Evolutionary conservation across 2,113 vertebrate genomes (phyloP).

Genomic region (Diphyllodes magnificus): DNA sequence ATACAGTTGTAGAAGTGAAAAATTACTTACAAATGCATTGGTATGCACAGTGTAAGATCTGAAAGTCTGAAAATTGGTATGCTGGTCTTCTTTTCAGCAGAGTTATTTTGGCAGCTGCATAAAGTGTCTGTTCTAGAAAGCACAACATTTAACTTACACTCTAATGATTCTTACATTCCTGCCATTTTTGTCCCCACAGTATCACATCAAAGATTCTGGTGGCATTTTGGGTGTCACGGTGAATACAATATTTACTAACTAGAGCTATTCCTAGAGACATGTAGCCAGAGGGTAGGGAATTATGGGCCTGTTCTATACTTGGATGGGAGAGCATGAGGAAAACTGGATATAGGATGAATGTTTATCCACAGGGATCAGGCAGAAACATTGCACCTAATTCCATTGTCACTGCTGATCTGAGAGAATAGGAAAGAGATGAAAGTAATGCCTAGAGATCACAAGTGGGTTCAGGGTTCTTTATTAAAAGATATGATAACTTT

Average conservation of each 20-base stretch:
- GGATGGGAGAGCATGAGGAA: not conserved
- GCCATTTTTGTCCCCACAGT: conserved; percentile 18
- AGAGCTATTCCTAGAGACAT: not conserved
- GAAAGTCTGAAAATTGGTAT: conserved; percentile 23
- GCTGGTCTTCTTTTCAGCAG: not conserved
- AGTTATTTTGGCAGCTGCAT: conserved; percentile 10
- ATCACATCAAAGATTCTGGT: conserved; percentile 2
- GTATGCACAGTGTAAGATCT: not conserved
- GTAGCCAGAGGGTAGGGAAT: not conserved
- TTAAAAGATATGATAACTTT: not conserved
- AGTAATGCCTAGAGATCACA: not conserved
- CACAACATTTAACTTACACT: not conserved
- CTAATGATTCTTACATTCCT: conserved; percentile 5
- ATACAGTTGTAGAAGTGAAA: not conserved
- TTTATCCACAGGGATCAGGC: not conserved
- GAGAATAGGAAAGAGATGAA: not conserved
- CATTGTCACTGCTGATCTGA: not conserved
- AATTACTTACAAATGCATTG: not conserved
- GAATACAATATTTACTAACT: conserved; percentile 4
- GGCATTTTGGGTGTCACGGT: conserved; percentile 1
- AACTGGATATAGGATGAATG: not conserved
- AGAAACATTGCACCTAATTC: not conserved
- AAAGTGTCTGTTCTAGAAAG: conserved; percentile 9
- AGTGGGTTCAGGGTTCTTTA: not conserved
- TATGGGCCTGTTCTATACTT: not conserved